Conservation (phyloP, 2,797 vertebrate genomes). For the Florisuga fusca region DNA sequence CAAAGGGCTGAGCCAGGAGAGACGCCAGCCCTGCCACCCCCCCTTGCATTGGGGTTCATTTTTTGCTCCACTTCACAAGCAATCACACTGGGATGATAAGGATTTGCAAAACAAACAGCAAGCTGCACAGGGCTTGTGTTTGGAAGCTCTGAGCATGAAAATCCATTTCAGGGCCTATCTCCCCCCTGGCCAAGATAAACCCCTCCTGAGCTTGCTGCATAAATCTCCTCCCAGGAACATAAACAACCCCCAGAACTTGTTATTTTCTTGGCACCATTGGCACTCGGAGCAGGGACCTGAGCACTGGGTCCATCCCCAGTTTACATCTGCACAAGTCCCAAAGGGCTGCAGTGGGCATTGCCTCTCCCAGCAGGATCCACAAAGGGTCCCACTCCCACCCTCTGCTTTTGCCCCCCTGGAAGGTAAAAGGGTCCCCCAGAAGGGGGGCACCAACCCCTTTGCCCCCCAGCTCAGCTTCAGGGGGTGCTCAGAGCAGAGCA, state of each 20-base stretch:
- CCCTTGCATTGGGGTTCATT: background rate
- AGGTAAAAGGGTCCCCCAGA: fast-evolving
- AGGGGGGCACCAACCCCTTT: background rate
- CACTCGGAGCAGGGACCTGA: constrained; percentile 26
- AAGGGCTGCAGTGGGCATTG: background rate
- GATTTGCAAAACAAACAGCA: constrained; percentile 77
- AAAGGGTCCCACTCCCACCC: fast-evolving
- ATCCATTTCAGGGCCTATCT: constrained; percentile 73
- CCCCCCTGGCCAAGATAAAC: constrained; percentile 53
- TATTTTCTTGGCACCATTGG: constrained; percentile 68
- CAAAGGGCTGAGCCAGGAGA: background rate
- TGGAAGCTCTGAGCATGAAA: constrained; percentile 75
- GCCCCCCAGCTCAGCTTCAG: fast-evolving
- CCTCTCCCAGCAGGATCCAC: background rate
- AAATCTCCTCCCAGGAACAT: constrained; percentile 22
- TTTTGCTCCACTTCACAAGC: constrained; percentile 69
- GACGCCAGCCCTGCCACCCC: background rate
- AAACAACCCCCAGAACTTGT: constrained; percentile 52
- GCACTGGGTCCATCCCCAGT: background rate
- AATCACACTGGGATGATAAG: constrained; percentile 68
- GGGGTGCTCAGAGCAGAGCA: background rate
- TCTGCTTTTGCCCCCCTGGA: fast-evolving
- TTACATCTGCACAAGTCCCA: background rate
- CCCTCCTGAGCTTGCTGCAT: background rate
- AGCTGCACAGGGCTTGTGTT: constrained; percentile 56